Percentiles rank a stretch among this genome's conserved stretches.
phyloP scores from a whole-genome alignment of 30 jellyfish, hydroid and myxozoan genomes.

The Hydractinia echinata region DNA sequence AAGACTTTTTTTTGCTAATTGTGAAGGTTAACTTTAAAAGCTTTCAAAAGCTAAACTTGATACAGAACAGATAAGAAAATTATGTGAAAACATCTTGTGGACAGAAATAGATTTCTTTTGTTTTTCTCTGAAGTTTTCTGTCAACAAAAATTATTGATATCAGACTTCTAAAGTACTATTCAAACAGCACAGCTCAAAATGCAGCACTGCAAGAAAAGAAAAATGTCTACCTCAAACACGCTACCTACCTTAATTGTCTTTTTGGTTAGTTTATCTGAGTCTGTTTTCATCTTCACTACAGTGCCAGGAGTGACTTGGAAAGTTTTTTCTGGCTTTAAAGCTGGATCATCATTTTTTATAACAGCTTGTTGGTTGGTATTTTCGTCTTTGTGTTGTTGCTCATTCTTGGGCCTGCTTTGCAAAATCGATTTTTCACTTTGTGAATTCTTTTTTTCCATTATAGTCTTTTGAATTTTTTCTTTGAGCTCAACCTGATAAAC shows the following conservation, averaged over 20 bases:
- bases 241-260: not conserved
- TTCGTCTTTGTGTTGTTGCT: not conserved
- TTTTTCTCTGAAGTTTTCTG: too few relatives aligned
- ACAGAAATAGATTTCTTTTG: too few relatives aligned
- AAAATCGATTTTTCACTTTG: not conserved
- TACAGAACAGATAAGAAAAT: too few relatives aligned
- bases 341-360: not conserved
- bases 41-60: too few relatives aligned
- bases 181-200: too few relatives aligned
- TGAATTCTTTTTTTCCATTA: constrained; percentile 2
- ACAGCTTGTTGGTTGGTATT: not conserved
- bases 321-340: not conserved
- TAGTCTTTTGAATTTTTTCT: constrained; percentile 11
- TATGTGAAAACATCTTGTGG: too few relatives aligned
- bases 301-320: not conserved
- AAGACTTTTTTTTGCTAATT: too few relatives aligned
- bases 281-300: not conserved
- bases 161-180: too few relatives aligned
- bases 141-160: too few relatives aligned
- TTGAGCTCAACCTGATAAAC: constrained; percentile 25
- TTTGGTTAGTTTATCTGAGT: not conserved
- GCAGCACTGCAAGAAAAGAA: too few relatives aligned
- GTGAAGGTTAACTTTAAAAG: too few relatives aligned
- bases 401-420: not conserved
- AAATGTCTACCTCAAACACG: too few relatives aligned